Evolutionary conservation across 2,888 invertebrate species (phyloP).

Genomic region (Acanthopleura granulata): DNA sequence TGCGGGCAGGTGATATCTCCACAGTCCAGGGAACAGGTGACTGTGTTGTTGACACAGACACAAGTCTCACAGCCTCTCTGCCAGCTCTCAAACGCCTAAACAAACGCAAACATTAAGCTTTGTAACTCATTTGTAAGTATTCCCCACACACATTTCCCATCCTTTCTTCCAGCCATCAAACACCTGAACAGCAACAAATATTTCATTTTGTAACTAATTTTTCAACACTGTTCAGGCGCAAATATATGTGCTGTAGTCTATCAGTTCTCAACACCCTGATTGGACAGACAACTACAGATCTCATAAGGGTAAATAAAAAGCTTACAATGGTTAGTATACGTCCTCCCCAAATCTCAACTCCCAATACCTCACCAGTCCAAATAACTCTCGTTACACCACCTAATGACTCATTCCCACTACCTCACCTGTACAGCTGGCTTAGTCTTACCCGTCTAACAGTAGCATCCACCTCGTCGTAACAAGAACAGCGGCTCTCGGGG

Average conservation of each 20-base stretch:
- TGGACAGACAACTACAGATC: not conserved
- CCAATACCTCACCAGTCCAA: no score
- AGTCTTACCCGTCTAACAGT: conserved; percentile 18
- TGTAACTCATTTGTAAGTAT: no score
- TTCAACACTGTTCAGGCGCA: not conserved
- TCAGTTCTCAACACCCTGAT: conserved; percentile 22
- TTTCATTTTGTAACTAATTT: no score
- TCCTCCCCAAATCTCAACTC: no score
- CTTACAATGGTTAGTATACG: no score
- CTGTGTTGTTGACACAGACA: conserved; percentile 23
- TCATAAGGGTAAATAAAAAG: no score
- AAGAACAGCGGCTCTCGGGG: conserved; percentile 9
- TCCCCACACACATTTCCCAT: conserved; percentile 13
- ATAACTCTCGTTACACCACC: no score
- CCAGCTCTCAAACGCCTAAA: conserved; percentile 23
- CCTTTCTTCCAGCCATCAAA: conserved; percentile 20
- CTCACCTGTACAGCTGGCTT: no score
- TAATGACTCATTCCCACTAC: no score
- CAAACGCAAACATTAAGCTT: not conserved
- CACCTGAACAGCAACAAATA: conserved; percentile 12
- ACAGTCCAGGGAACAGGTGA: conserved; percentile 18
- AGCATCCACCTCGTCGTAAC: conserved; percentile 23
- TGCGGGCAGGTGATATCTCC: conserved; percentile 19
- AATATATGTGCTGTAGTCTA: conserved; percentile 19
- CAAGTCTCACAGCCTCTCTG: conserved; percentile 22